These are phyloP conservation scores for Plebejus anna DNA, from an alignment of 2,888 invertebrate species.

Conservation along the genomic window DNA sequence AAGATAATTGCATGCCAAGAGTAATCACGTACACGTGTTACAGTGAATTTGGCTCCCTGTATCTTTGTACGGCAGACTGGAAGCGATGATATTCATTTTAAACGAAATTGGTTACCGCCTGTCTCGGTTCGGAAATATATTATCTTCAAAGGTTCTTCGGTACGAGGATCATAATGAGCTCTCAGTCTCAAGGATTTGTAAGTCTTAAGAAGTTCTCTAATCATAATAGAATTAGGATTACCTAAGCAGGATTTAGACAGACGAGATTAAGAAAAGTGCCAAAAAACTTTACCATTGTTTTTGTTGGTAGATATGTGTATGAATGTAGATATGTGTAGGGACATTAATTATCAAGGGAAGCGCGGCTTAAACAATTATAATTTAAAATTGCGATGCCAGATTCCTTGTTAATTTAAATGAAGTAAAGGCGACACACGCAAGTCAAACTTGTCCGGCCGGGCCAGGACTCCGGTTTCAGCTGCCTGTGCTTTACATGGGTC, in stretches of 20 bases:
- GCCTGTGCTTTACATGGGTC: conserved; percentile 30
- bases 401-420: neutral
- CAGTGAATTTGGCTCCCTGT: conserved; percentile 13
- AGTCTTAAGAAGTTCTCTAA: neutral
- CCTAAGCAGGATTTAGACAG: neutral
- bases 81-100: conserved; percentile 23
- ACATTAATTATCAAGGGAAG: too few relatives aligned
- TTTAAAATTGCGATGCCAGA: neutral
- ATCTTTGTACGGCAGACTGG: neutral
- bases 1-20: conserved; percentile 3
- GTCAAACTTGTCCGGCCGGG: conserved; percentile 8
- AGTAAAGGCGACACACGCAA: neutral
- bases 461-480: conserved; percentile 49
- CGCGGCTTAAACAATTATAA: neutral
- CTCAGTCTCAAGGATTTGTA: neutral
- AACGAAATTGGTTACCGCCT: conserved; percentile 11
- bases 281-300: too few relatives aligned
- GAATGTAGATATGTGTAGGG: too few relatives aligned
- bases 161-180: neutral
- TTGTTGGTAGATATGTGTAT: too few relatives aligned
- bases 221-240: neutral
- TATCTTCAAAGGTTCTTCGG: neutral
- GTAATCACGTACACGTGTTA: conserved; percentile 16
- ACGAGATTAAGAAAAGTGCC: neutral
- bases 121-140: neutral